Base-by-base conservation (phyloP, 2,888 invertebrate species). In the Eilema caniola region DNA sequence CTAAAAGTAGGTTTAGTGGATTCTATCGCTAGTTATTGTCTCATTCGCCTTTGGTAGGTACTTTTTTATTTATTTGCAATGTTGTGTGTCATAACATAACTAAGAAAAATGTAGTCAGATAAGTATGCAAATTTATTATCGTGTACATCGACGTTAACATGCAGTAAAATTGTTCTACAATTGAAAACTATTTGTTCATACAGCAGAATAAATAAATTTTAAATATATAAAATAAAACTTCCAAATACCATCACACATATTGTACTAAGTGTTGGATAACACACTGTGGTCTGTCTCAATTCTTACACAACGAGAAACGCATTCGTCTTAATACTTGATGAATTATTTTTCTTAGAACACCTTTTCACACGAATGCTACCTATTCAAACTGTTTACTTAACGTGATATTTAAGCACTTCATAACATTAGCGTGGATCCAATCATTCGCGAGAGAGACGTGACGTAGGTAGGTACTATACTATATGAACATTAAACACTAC, bases 361-460 rank as follows among this genome's bases (percentile, higher is more conserved):
- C 53, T 69, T 69, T 66, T 67, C 66, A 63, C 37, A 33, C 3
- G 53, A 56, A 25, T 56, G 61, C 23, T 23, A 28, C 24, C 47
- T 37, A 67, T 67, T 70, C 57, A 74, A 63, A 63, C 12, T 61
- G 31, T 69, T 66, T 68, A 70, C 61, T 82, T 71, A 68, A 67
- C 59, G 61, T 20, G 59, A 61, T 73, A 66, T 60, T 76, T 69
- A 80, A 81, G 75, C 69, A 68, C 66, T 72, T 71, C 66, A 68
- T 59, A 64, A 56, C 71, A 74, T 80, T 80, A 78, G 69, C 53
- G 33, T 73, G 78, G 77, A 79, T 81, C 73, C 82, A 80, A 84
- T 87, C 47, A 28, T 84, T 85, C 70, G 75, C 74, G 65, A 25
- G 25, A 25, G 16, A 53, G 61, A 71, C 71, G 25, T 33, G 25